phyloP scores from a whole-genome alignment of 2,113 vertebrate species.

The Lipophrys pholis region DNA sequence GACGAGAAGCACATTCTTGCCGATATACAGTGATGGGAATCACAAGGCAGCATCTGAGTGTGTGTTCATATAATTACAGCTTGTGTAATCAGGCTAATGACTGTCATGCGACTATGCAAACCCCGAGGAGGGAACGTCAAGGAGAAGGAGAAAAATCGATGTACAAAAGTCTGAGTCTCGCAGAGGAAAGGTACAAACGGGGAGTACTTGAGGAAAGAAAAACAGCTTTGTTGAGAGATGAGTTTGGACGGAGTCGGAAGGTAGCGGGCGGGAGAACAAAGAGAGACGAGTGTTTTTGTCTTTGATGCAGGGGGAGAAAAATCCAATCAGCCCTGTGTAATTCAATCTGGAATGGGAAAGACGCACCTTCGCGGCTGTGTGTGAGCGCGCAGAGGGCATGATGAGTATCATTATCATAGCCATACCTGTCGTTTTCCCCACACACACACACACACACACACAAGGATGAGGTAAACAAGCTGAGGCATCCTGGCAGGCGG shows the following conservation, averaged over 20 bases:
- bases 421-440: constrained; percentile 25
- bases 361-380: constrained; percentile 54
- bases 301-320: constrained; percentile 70
- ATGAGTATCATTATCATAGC: constrained; percentile 58
- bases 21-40: constrained; percentile 53
- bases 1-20: constrained; percentile 64
- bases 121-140: constrained; percentile 13
- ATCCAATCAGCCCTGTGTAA: constrained; percentile 77
- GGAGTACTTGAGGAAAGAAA: constrained; percentile 18
- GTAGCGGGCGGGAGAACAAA: constrained; percentile 13
- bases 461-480: constrained; percentile 58
- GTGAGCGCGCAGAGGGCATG: constrained; percentile 42
- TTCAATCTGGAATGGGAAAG: constrained; percentile 73
- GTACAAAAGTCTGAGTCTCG: constrained; percentile 29
- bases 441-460: constrained; percentile 20
- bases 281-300: constrained; percentile 62
- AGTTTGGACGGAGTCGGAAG: constrained; percentile 44
- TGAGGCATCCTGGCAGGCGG: constrained; percentile 45
- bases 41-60: constrained; percentile 58
- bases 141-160: constrained; percentile 36
- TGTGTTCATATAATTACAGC: constrained; percentile 61
- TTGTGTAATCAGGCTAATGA: constrained; percentile 66
- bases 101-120: constrained; percentile 61
- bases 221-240: constrained; percentile 20
- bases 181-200: constrained; percentile 23